Evolutionary conservation across 2,113 vertebrate genomes (phyloP).

Genomic region (Corythoichthys haematopterus): DNA sequence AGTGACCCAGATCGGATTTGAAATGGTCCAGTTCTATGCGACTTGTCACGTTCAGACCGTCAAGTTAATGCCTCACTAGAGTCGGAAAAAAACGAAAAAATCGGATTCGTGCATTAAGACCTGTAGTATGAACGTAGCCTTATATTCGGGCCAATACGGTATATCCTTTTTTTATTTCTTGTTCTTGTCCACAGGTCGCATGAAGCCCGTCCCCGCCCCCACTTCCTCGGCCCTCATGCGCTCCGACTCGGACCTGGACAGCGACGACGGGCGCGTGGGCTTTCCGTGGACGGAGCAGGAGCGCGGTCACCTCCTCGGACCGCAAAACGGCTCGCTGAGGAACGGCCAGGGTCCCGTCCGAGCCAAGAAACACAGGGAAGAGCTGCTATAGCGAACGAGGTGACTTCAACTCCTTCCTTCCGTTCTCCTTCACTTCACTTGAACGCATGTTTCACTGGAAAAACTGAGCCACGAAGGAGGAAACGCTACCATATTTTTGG

Average conservation of each 20-base stretch:
- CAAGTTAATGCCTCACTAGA: no score
- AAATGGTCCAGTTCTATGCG: no score
- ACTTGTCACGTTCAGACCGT: no score
- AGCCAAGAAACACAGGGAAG: constrained; percentile 77
- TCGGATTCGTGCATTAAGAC: no score
- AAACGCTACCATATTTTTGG: constrained; percentile 3
- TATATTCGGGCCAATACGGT: no score
- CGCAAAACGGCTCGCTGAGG: constrained; percentile 88
- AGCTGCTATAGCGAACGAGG: constrained; percentile 67
- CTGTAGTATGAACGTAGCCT: no score
- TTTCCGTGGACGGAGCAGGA: constrained; percentile 90
- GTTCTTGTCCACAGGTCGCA: constrained; percentile 69
- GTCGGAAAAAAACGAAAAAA: no score
- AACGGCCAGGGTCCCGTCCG: constrained; percentile 83
- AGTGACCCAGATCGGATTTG: no score
- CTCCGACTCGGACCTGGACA: constrained; percentile 94
- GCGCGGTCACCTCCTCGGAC: constrained; percentile 84
- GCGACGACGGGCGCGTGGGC: constrained; percentile 82
- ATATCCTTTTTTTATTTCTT: background rate
- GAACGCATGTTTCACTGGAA: constrained; percentile 33
- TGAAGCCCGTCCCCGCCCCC: constrained; percentile 78
- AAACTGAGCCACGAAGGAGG: constrained; percentile 55
- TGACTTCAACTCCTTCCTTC: constrained; percentile 7
- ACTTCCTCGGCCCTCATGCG: constrained; percentile 91
- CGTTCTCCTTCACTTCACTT: constrained; percentile 7